Conservation (phyloP, 2,888 invertebrate genomes). For the Choristoneura rosaceana region DNA sequence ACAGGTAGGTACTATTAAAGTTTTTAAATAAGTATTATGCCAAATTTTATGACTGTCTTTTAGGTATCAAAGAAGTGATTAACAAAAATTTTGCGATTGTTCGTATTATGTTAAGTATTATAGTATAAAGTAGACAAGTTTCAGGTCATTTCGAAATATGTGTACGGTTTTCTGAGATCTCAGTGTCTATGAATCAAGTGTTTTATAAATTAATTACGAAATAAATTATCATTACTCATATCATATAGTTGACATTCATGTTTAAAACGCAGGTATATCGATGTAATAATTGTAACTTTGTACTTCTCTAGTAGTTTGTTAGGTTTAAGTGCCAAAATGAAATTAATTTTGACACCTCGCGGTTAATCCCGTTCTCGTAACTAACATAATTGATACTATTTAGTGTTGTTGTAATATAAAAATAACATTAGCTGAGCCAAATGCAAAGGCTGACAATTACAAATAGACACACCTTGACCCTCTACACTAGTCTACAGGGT, state of each 20-base stretch:
- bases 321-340: constrained; percentile 70
- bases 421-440: background rate
- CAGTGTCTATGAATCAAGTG: constrained; percentile 60
- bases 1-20: background rate
- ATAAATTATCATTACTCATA: constrained; percentile 52
- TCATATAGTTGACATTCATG: constrained; percentile 60
- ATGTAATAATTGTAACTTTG: background rate
- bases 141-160: constrained; percentile 65
- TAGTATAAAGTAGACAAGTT: constrained; percentile 43
- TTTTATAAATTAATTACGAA: constrained; percentile 57
- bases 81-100: background rate
- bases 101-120: too few species aligned
- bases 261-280: background rate
- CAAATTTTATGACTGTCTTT: constrained; percentile 2
- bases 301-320: background rate
- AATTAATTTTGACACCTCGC: constrained; percentile 75
- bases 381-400: background rate
- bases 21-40: background rate
- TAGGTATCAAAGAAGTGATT: background rate
- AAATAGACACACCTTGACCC: background rate
- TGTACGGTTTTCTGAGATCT: constrained; percentile 82
- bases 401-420: too few species aligned
- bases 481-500: background rate
- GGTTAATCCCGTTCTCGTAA: constrained; percentile 48
- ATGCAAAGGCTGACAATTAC: background rate